phyloP scores from a whole-genome alignment of 2,113 vertebrate genomes.

The Psilopsiagon aymara region DNA sequence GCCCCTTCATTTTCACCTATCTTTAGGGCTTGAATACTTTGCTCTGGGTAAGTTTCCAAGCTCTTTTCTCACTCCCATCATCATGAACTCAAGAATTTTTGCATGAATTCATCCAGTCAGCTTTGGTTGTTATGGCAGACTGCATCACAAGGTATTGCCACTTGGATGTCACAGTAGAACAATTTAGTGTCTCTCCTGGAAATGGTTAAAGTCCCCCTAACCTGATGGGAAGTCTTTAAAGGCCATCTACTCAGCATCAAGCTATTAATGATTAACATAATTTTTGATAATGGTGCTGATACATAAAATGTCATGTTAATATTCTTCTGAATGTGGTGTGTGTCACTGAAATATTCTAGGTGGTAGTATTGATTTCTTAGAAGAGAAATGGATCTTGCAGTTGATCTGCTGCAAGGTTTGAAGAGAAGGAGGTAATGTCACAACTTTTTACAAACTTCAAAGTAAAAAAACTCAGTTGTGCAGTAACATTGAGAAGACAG shows the following conservation, averaged over 20 bases:
- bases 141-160: conserved; percentile 61
- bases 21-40: conserved; percentile 78
- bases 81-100: conserved; percentile 4
- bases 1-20: conserved; percentile 58
- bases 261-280: not conserved
- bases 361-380: not conserved
- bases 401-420: not conserved
- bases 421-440: not conserved
- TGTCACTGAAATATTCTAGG: not conserved
- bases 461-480: not conserved
- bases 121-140: conserved; percentile 30
- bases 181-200: not conserved
- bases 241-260: not conserved
- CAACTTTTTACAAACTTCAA: not conserved
- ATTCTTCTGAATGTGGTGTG: not conserved
- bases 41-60: conserved; percentile 76
- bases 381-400: not conserved
- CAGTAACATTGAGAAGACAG: not conserved
- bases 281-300: not conserved
- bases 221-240: not conserved
- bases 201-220: not conserved
- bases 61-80: conserved; percentile 52
- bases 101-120: conserved; percentile 46
- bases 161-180: not conserved
- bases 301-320: not conserved